Base-by-base conservation (phyloP, 2,888 invertebrate species). In the Ornithoptera alexandrae region DNA sequence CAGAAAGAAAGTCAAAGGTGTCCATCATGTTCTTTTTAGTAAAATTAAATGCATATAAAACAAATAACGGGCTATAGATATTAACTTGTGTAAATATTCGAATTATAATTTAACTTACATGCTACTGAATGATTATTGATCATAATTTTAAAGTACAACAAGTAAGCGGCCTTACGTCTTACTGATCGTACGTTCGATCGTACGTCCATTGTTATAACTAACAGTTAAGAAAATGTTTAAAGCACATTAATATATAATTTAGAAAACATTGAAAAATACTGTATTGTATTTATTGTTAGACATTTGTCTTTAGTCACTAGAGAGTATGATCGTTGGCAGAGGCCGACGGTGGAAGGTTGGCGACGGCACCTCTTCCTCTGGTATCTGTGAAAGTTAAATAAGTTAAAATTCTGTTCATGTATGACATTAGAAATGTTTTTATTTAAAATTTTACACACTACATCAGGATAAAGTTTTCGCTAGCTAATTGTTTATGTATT, bases 321-420 rank as follows among this genome's bases (percentile, higher is more conserved):
- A 81, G 2, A 89, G 75, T 7, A 88, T 79, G 62, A 90, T 89
- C 56, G 81, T 89, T 2, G 89, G 89, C 59, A 88, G 62, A 1
- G 86, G 56, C 22, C 36, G 6, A n/a, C 18, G 39, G 8, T 58
- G 56, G 30, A 36, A 36, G 8, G 50, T 20, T 20, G 59, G 22
- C 39, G 71, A 64, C 8, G 64, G 63, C 50, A 53, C 60, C 2
- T 46, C 59, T 42, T 59, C 62, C 22, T 70, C 68, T 68, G 71
- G 62, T 22, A 68, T 60, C 68, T 72, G 69, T n/a, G 18, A 1
- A 57, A n/a, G 57, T 20, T 22, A 57, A 57, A 10, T 57, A 57
- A 20, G 0, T 57, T 57, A 20, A 10, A 6, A 18, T 50, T 57
- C n/a, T 57, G n/a, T 57, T 18, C 57, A 57, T 17, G 18, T 57